Conservation (phyloP, 2,113 vertebrate species). For the Rhinichthys klamathensis region DNA sequence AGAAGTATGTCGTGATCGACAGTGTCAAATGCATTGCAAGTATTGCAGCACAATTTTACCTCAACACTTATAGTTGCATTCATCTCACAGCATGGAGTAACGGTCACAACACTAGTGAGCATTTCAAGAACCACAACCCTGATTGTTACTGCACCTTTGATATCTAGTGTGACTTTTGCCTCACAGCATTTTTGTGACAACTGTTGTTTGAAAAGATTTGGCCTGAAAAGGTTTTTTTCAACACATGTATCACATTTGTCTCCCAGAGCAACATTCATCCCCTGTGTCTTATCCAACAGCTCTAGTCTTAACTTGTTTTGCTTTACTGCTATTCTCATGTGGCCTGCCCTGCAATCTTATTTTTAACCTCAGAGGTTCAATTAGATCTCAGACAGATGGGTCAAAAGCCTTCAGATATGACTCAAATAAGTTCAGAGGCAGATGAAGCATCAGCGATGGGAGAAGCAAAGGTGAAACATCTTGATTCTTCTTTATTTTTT, state of each 20-base stretch:
- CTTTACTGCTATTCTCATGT: not conserved
- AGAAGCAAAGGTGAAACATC: not conserved
- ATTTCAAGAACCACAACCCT: slow-evolving; percentile 2
- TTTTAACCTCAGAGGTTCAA: not conserved
- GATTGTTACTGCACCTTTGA: not conserved
- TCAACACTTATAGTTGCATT: not conserved
- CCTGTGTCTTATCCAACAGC: slow-evolving; percentile 3
- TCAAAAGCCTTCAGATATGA: slow-evolving; percentile 10
- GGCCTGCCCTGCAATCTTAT: not conserved
- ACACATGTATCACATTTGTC: slow-evolving; percentile 19
- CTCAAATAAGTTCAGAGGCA: not conserved
- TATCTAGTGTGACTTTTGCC: not conserved
- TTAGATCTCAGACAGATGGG: not conserved
- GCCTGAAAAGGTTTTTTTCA: not conserved
- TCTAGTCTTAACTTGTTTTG: slow-evolving; percentile 17
- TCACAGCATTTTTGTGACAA: not conserved
- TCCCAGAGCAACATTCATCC: slow-evolving; percentile 2
- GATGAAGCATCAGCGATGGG: not conserved
- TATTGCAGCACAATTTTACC: too few relatives aligned
- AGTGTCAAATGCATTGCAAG: too few relatives aligned
- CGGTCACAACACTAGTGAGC: not conserved
- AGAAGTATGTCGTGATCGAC: too few relatives aligned
- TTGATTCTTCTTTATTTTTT: not conserved
- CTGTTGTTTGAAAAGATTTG: slow-evolving; percentile 15
- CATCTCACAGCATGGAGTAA: not conserved